Conservation (phyloP, 2,888 invertebrate species). For the Lithodes maja region DNA sequence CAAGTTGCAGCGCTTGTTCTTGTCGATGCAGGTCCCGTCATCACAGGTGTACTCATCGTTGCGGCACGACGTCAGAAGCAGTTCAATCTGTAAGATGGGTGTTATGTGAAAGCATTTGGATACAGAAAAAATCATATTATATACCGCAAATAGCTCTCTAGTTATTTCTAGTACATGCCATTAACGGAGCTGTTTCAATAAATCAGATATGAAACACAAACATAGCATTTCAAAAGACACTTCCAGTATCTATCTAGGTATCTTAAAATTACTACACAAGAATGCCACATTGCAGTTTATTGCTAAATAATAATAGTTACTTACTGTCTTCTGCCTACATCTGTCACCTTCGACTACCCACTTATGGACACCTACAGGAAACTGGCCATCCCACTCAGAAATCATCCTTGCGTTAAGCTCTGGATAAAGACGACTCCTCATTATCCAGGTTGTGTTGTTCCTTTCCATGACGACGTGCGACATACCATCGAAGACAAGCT, state of each 20-base stretch:
- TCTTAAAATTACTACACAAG: too few relatives aligned
- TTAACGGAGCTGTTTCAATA: too few relatives aligned
- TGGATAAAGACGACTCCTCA: conserved; percentile 50
- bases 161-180: too few relatives aligned
- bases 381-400: conserved; percentile 15
- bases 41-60: conserved; percentile 46
- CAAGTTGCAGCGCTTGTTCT: conserved; percentile 41
- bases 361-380: conserved; percentile 49
- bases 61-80: conserved; percentile 45
- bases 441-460: conserved; percentile 35
- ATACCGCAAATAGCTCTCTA: not conserved
- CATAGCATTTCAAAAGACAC: too few relatives aligned
- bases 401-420: conserved; percentile 36
- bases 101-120: not conserved
- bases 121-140: not conserved
- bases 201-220: too few relatives aligned
- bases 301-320: too few relatives aligned
- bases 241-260: too few relatives aligned
- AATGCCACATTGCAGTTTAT: too few relatives aligned
- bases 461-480: conserved; percentile 35
- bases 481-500: conserved; percentile 34
- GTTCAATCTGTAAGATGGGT: not conserved
- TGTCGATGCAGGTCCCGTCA: conserved; percentile 46
- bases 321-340: conserved; percentile 39
- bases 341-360: conserved; percentile 47